These are phyloP conservation scores for Himalopsyche tibetana DNA, from an alignment of 2,888 invertebrate genomes.

Conservation along the genomic window DNA sequence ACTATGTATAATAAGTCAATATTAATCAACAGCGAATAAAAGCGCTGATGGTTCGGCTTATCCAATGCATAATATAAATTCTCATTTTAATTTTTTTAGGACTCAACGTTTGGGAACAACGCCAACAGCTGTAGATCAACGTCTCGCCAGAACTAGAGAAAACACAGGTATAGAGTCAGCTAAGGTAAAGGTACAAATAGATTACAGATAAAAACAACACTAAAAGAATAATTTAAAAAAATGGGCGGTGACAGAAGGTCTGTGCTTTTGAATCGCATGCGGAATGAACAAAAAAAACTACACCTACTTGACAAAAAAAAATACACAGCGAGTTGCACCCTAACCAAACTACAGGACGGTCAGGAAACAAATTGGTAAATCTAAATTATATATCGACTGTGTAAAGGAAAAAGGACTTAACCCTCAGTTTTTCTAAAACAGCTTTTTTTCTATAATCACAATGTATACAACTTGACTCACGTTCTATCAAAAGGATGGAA, in stretches of 20 bases:
- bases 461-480: too few species aligned
- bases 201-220: constrained; percentile 30
- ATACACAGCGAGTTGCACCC: not conserved
- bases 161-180: not conserved
- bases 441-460: too few species aligned
- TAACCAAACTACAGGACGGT: not conserved
- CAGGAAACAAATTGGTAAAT: not conserved
- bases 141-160: not conserved
- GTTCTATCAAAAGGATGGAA: too few species aligned
- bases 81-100: too few species aligned
- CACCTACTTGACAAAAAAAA: not conserved
- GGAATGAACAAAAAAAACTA: not conserved
- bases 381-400: too few species aligned
- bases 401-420: too few species aligned
- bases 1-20: too few species aligned
- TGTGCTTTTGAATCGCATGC: constrained; percentile 1
- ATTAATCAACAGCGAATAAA: too few species aligned
- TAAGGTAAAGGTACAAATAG: not conserved
- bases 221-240: not conserved
- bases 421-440: too few species aligned
- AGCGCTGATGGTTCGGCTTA: too few species aligned
- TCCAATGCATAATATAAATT: too few species aligned
- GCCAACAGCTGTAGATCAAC: not conserved
- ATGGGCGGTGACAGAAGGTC: constrained; percentile 23
- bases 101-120: not conserved